Percentiles rank a stretch among this genome's conserved stretches.
phyloP scores from a whole-genome alignment of 2,113 vertebrate genomes.

The Xiphorhynchus elegans region DNA sequence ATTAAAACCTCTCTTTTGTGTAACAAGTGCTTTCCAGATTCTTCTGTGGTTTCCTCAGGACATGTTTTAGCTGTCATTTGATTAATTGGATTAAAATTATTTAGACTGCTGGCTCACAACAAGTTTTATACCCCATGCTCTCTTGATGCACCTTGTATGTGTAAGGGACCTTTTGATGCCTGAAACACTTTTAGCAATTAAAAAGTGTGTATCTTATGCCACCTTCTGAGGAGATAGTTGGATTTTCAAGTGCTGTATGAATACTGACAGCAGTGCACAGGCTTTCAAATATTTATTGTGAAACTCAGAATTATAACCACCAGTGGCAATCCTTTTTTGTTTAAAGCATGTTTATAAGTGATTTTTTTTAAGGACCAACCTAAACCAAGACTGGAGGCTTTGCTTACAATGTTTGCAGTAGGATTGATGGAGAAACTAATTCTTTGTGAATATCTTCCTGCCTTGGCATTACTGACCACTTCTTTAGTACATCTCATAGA shows the following conservation, averaged over 20 bases:
- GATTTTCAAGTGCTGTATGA: not conserved
- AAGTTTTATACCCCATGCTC: not conserved
- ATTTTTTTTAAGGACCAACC: not conserved
- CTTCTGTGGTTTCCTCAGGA: not conserved
- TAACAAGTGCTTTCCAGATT: not conserved
- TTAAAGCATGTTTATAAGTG: not conserved
- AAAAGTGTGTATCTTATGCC: not conserved
- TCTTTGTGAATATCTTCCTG: not conserved
- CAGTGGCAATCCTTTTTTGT: not conserved
- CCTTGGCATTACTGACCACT: not conserved
- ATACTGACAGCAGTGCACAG: not conserved
- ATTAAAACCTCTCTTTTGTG: not conserved
- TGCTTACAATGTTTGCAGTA: not conserved
- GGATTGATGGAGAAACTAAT: not conserved
- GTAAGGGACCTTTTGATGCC: not conserved
- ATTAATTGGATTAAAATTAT: not conserved
- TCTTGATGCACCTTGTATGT: not conserved
- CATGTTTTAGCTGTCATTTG: not conserved
- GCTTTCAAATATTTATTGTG: not conserved
- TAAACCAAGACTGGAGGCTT: not conserved
- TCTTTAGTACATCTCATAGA: not conserved
- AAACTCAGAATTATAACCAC: not conserved
- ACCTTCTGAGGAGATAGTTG: not conserved
- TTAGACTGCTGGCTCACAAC: not conserved
- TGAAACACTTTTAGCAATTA: not conserved